Percentiles rank a stretch among this genome's conserved stretches.
Conservation (phyloP, 35 echinoderm and acorn worm genomes). For the Eucidaris tribuloides region DNA sequence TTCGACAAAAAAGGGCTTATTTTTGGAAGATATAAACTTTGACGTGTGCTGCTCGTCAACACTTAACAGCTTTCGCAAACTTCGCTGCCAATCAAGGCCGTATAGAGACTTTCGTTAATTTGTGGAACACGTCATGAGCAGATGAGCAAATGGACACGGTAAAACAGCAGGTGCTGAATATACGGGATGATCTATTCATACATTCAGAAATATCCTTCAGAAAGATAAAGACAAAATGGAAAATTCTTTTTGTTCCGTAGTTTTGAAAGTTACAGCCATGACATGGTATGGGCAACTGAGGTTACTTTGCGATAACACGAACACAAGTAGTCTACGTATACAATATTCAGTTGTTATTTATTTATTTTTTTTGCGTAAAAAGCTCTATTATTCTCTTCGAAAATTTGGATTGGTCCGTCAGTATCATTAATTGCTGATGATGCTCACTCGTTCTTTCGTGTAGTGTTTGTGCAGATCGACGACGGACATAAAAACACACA, state of each 20-base stretch:
- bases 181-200: background rate
- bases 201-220: background rate
- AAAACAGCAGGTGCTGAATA: slow-evolving; percentile 16
- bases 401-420: background rate
- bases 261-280: background rate
- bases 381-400: background rate
- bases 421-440: background rate
- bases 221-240: background rate
- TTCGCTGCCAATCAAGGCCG: too few relatives aligned
- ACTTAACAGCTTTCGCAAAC: too few relatives aligned
- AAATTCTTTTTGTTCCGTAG: background rate
- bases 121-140: too few relatives aligned
- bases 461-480: background rate
- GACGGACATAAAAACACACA: background rate
- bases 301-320: background rate
- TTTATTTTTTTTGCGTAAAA: background rate
- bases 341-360: background rate
- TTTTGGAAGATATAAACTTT: too few relatives aligned
- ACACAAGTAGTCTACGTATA: background rate
- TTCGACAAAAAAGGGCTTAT: too few relatives aligned
- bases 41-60: too few relatives aligned
- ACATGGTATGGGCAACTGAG: too few relatives aligned
- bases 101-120: too few relatives aligned
- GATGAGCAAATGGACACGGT: slow-evolving; percentile 25
- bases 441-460: background rate